Percentiles rank a stretch among this genome's conserved stretches.
Conservation (phyloP, 1,140 invertebrate species). For the Drosophila nasuta region DNA sequence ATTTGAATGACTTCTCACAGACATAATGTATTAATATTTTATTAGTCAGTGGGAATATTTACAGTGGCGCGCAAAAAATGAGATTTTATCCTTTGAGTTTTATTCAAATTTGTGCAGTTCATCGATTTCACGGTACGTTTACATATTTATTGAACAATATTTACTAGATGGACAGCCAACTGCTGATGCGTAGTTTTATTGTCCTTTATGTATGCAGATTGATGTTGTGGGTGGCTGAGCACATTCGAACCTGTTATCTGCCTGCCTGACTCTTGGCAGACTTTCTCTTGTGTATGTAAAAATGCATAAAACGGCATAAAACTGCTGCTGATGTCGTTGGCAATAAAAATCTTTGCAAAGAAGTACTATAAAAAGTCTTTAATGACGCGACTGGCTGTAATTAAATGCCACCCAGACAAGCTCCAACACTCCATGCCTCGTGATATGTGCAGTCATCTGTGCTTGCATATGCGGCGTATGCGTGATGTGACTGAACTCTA, state of each 20-base stretch:
- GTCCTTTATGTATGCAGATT: conserved; percentile 28
- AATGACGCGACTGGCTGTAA: conserved; percentile 77
- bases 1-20: background rate
- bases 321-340: conserved; percentile 55
- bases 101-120: conserved; percentile 29
- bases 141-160: conserved; percentile 40
- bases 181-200: conserved; percentile 50
- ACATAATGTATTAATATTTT: background rate
- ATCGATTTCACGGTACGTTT: conserved; percentile 35
- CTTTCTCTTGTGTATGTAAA: conserved; percentile 38
- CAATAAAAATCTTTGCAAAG: conserved; percentile 72
- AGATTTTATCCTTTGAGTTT: conserved; percentile 9
- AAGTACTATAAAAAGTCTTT: conserved; percentile 77
- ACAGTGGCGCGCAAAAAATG: background rate
- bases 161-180: conserved; percentile 26
- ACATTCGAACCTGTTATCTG: conserved; percentile 26
- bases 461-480: conserved; percentile 53
- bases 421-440: background rate
- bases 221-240: conserved; percentile 7
- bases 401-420: conserved; percentile 62
- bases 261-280: conserved; percentile 16
- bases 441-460: conserved; percentile 7
- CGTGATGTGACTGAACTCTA: conserved; percentile 68
- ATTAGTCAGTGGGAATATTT: background rate
- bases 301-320: conserved; percentile 73